Evolutionary conservation across 2,113 vertebrate genomes (phyloP).

Genomic region (Abramis brama): DNA sequence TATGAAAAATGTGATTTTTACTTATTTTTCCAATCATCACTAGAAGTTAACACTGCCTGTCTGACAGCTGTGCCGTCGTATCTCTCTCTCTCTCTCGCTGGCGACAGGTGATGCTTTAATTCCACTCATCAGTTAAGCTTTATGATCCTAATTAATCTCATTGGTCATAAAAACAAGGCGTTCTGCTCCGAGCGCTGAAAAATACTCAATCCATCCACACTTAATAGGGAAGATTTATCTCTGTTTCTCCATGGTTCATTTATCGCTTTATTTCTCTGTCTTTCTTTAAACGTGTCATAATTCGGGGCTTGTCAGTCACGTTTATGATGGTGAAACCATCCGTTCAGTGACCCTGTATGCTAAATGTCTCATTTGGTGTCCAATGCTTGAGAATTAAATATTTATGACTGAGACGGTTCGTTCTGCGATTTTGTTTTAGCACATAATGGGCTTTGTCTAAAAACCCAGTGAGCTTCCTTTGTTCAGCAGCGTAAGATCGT

Average conservation of each 20-base stretch:
- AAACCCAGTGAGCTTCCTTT: neutral
- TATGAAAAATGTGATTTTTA: slow-evolving; percentile 46
- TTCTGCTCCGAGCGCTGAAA: slow-evolving; percentile 46
- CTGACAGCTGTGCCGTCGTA: slow-evolving; percentile 43
- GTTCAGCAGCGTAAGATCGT: neutral
- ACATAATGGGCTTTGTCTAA: neutral
- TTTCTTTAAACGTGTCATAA: slow-evolving; percentile 32
- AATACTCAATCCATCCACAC: slow-evolving; percentile 57
- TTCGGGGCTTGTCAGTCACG: slow-evolving; percentile 16
- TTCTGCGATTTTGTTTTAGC: slow-evolving; percentile 2
- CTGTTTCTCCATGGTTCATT: slow-evolving; percentile 39
- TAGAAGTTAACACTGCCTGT: slow-evolving; percentile 34
- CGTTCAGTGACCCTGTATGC: neutral
- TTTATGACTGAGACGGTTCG: neutral
- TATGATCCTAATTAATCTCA: slow-evolving; percentile 69
- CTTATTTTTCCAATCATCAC: slow-evolving; percentile 43
- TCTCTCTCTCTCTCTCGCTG: slow-evolving; percentile 22
- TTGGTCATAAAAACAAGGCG: slow-evolving; percentile 52
- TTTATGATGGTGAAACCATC: slow-evolving; percentile 14
- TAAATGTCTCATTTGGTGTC: slow-evolving; percentile 5
- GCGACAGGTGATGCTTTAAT: slow-evolving; percentile 66
- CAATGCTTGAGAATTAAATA: neutral
- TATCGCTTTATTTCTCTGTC: slow-evolving; percentile 21
- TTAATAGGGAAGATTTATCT: slow-evolving; percentile 42
- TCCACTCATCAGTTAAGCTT: slow-evolving; percentile 66